Base-by-base conservation (phyloP, 2,888 invertebrate genomes). In the Microplitis manilae region DNA sequence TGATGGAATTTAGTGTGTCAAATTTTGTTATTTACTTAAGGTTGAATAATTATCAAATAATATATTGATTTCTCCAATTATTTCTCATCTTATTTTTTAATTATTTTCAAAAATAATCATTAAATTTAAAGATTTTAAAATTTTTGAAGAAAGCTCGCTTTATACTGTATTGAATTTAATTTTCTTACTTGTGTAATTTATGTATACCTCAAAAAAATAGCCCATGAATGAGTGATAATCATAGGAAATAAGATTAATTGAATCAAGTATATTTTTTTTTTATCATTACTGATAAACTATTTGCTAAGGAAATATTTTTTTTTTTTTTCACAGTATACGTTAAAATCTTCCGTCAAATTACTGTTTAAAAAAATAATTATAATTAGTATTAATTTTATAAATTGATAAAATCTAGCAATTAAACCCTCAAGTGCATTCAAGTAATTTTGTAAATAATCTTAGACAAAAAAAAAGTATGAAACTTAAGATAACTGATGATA, bases 1-100 rank as follows among this genome's bases (percentile, higher is more conserved):
- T 83, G 80, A 80, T 80, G 80, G 80, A 81, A 79, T 72, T 79
- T 79, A 80, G 79, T 73, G 62, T 74, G 78, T 82, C 78, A 72
- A 83, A 78, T 81, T 82, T 20, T 79, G 79, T 81, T 82, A 79
- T 77, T 80, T 71, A 72, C 77, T 79, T 50, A 50, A 13, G 75
- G 77, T 64, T 79, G 73, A 76, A 73, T 76, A 75, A 73, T 70
- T 75, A 72, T 70, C 41, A 64, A 79, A 79, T 77, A 77, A 76
- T 79, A 77, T 79, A 39, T 80, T 79, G 68, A 74, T 81, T 74
- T 67, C 73, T 73, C 73, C 73, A 75, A 77, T 65, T 74, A 60
- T 67, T 71, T 68, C 68, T 69, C 61, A 13, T 74, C 41, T 41
- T 60, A 76, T 67, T 65, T 72, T 17, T 61, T 61, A 50, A 73